A percentile compares a stretch with the other conserved stretches of the same genome.
phyloP scores from a whole-genome alignment of 1,140 invertebrate genomes.

The Patella vulgata region DNA sequence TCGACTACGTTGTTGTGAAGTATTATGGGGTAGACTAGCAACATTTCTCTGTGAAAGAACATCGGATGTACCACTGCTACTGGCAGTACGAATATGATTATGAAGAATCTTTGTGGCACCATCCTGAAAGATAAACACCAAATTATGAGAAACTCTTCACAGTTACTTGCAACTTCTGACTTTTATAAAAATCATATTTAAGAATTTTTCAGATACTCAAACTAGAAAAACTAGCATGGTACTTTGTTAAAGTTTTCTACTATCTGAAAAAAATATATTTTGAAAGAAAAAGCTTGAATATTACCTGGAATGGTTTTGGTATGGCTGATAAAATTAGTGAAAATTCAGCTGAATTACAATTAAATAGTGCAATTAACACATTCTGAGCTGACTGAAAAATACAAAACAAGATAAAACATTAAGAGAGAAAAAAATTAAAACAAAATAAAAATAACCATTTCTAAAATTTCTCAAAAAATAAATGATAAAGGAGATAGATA shows the following conservation, averaged over 20 bases:
- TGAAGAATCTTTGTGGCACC: slow-evolving; percentile 86
- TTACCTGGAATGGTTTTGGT: slow-evolving; percentile 79
- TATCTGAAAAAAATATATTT: background rate
- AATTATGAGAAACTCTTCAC: background rate
- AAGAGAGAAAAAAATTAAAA: slow-evolving; percentile 3
- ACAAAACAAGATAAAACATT: slow-evolving; percentile 6
- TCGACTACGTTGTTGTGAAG: slow-evolving; percentile 45
- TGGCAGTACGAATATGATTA: slow-evolving; percentile 74
- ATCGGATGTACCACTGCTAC: slow-evolving; percentile 58
- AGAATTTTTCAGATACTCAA: too few relatives aligned
- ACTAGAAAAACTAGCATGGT: too few relatives aligned
- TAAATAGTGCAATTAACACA: slow-evolving; percentile 86
- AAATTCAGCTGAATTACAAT: slow-evolving; percentile 87
- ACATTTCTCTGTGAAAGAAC: slow-evolving; percentile 62
- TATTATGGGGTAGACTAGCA: slow-evolving; percentile 41
- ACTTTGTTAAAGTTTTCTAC: too few relatives aligned
- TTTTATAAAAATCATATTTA: background rate
- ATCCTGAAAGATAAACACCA: slow-evolving; percentile 69
- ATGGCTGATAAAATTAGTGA: slow-evolving; percentile 85
- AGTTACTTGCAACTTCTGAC: background rate
- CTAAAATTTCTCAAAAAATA: background rate
- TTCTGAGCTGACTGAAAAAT: slow-evolving; percentile 74
- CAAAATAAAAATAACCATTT: background rate
- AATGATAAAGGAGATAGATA: slow-evolving; percentile 1
- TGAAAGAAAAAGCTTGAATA: slow-evolving; percentile 1